Evolutionary conservation across 2,113 vertebrate species (phyloP).

Genomic region (Dasyurus viverrinus): DNA sequence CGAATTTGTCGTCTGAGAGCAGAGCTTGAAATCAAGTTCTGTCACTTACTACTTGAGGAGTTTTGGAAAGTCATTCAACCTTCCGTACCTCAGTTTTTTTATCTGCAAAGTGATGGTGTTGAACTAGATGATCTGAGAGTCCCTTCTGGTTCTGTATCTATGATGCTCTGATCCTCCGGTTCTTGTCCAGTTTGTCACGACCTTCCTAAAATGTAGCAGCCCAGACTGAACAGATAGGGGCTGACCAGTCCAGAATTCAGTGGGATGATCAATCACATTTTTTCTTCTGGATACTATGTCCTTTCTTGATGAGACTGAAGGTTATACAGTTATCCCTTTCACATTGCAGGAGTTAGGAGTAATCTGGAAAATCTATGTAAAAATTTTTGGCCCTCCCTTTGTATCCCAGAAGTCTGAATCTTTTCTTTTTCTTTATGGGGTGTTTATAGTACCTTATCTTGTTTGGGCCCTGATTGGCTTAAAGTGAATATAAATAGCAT

Average conservation of each 20-base stretch:
- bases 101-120: neutral
- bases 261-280: neutral
- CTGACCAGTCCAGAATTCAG: neutral
- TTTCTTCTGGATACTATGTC: neutral
- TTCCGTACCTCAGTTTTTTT: neutral
- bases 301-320: neutral
- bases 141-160: neutral
- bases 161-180: no score
- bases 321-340: neutral
- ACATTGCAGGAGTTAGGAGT: no score
- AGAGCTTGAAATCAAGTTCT: neutral
- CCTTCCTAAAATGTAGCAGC: neutral
- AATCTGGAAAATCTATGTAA: no score
- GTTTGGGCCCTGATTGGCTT: no score
- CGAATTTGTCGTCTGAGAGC: no score
- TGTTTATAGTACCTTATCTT: no score
- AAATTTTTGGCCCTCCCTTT: no score
- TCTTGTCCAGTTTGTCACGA: no score
- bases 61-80: neutral
- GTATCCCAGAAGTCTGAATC: no score
- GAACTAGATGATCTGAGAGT: neutral
- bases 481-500: no score
- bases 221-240: neutral
- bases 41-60: no score
- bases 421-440: no score